Conservation (phyloP, 1,140 invertebrate species). For the Euura lappo region DNA sequence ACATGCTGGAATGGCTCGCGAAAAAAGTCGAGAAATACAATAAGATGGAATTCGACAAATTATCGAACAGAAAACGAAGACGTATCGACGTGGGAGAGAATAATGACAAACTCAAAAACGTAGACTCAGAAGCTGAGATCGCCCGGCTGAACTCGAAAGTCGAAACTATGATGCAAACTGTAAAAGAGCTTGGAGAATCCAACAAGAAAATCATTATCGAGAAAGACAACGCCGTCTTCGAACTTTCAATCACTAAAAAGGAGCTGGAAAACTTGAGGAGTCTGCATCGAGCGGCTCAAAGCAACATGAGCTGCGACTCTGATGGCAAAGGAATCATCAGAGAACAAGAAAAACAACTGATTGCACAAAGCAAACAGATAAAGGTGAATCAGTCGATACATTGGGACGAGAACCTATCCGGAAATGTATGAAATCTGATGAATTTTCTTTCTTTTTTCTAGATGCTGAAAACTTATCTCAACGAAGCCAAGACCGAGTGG, state of each 20-base stretch:
- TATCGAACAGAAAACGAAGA: constrained; percentile 33
- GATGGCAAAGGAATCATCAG: constrained; percentile 33
- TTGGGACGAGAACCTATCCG: neutral
- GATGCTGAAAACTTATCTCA: constrained; percentile 47
- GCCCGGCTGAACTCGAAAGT: constrained; percentile 35
- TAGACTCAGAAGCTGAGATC: constrained; percentile 42
- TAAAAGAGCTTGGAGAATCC: constrained; percentile 35
- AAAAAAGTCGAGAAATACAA: constrained; percentile 44
- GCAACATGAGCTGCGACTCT: constrained; percentile 26
- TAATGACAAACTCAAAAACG: constrained; percentile 25
- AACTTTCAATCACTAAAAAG: constrained; percentile 38
- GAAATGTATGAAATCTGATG: neutral
- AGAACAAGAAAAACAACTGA: constrained; percentile 42
- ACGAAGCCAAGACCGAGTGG: constrained; percentile 54
- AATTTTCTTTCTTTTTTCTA: constrained; percentile 27
- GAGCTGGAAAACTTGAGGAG: constrained; percentile 41
- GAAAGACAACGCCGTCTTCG: constrained; percentile 42
- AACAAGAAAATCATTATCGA: constrained; percentile 39
- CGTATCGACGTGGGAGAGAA: constrained; percentile 19
- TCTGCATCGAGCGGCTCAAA: constrained; percentile 34
- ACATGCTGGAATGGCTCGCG: constrained; percentile 44
- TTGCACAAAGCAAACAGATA: constrained; percentile 39
- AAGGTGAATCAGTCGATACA: constrained; percentile 39
- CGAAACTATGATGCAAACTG: constrained; percentile 34
- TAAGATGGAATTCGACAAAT: constrained; percentile 40